These are phyloP conservation scores for Galendromus occidentalis DNA, from an alignment of 1,140 invertebrate species.

Conservation along the genomic window DNA sequence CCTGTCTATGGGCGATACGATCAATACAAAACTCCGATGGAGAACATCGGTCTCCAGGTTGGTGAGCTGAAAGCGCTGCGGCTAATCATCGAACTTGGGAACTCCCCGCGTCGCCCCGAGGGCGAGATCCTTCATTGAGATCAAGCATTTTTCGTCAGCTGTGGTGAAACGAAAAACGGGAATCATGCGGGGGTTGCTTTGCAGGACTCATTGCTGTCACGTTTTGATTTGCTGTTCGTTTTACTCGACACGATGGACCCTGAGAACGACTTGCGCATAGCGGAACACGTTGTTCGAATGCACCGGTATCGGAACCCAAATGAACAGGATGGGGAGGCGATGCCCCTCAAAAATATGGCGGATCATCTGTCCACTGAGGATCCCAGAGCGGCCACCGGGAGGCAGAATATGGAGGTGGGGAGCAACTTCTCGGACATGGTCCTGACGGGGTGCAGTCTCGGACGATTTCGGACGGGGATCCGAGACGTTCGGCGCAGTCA, in stretches of 20 bases:
- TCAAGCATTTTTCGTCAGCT: no score
- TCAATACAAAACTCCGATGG: constrained; percentile 97
- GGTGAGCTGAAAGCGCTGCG: no score
- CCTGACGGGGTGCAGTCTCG: no score
- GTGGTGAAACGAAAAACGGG: no score
- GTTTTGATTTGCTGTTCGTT: constrained; percentile 96
- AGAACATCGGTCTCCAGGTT: constrained; percentile 64
- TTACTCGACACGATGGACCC: constrained; percentile 75
- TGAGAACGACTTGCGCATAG: constrained; percentile 71
- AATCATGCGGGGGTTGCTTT: no score
- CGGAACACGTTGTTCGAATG: constrained; percentile 92
- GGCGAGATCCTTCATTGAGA: no score
- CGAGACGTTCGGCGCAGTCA: no score
- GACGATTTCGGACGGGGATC: no score
- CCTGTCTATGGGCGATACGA: constrained; percentile 99
- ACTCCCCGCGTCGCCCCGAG: no score
- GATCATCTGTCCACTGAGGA: constrained; percentile 32
- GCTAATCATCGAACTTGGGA: no score
- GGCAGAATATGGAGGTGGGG: constrained; percentile 19
- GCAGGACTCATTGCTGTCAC: constrained; percentile 91
- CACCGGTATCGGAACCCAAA: constrained; percentile 75
- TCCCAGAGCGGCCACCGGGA: constrained; percentile 26
- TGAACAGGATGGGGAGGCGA: constrained; percentile 75
- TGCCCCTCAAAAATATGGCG: constrained; percentile 30
- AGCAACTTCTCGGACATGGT: no score